Evolutionary conservation across 1,140 invertebrate species (phyloP).

Genomic region (Dreissena polymorpha): DNA sequence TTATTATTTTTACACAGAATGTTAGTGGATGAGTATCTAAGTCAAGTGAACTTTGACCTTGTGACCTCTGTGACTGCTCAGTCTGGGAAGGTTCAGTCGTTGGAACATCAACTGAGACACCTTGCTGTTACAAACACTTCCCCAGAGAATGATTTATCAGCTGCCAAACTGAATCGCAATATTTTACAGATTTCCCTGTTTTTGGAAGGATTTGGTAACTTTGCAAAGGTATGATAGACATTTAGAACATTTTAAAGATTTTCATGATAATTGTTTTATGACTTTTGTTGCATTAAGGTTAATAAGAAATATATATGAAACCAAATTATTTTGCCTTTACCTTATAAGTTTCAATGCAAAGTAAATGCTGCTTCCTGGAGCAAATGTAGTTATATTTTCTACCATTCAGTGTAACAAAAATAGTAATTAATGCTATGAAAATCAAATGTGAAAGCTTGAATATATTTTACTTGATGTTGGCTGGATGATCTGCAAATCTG

Average conservation of each 20-base stretch:
- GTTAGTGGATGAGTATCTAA: constrained; percentile 71
- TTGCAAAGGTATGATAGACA: constrained; percentile 63
- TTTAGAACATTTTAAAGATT: not conserved
- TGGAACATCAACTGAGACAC: constrained; percentile 43
- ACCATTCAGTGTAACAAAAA: too few relatives aligned
- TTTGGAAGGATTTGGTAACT: constrained; percentile 69
- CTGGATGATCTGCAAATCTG: too few relatives aligned
- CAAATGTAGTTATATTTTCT: too few relatives aligned
- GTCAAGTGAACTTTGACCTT: constrained; percentile 64
- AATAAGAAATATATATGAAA: too few relatives aligned
- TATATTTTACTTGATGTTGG: too few relatives aligned
- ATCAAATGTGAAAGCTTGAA: too few relatives aligned
- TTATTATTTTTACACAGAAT: constrained; percentile 57
- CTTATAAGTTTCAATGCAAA: too few relatives aligned
- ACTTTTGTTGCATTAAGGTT: not conserved
- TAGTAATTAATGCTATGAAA: too few relatives aligned
- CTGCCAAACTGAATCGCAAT: constrained; percentile 60
- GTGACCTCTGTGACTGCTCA: constrained; percentile 50
- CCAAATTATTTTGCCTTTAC: too few relatives aligned
- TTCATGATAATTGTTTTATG: not conserved
- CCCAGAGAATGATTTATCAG: constrained; percentile 2
- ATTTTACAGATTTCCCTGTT: constrained; percentile 69
- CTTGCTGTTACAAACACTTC: constrained; percentile 17
- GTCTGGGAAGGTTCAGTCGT: constrained; percentile 14
- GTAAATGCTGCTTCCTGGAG: too few relatives aligned